Evolutionary conservation across 2,888 invertebrate species (phyloP), one percentile per base, ranked within the genome.

Genomic region (Drosophila algonquin): DNA sequence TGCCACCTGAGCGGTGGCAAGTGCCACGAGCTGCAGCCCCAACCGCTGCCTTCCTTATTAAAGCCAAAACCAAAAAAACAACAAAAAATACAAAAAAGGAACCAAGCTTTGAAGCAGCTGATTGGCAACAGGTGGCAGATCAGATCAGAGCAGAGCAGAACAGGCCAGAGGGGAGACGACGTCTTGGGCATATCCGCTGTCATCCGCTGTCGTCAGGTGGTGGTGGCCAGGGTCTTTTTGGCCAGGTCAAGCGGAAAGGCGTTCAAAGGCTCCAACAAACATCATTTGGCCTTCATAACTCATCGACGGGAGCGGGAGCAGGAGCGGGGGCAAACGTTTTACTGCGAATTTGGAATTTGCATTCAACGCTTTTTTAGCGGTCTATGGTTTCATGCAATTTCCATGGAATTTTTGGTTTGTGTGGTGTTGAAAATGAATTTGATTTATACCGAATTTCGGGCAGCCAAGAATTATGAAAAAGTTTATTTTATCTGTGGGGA

Each of bases 161-260:
- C 21, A 68, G 16, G 56, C 7, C 16, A 16, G 27, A 44, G 35
- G 27, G 48, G 35, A 30, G 64, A 18, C 56, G 51, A 59, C 44
- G 73, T 80, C 72, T 75, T 79, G 67, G 50, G 30, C 81, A 80
- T 81, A 79, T 81, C 83, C 81, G 83, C 73, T 77, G 56, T 52
- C 75, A 54, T 53, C 69, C 40, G 40, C 40, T 40, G 67, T 30
- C 53, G 70, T 59, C 71, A 67, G 73, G 73, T 63, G 73, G 50
- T 62, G 73, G 50, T 32, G 44, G 24, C 16, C 18, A 40, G 51
- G 45, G 63, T 16, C 50, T 40, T 46, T 46, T 63, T 54, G 57
- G 72, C 63, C 61, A 67, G 64, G 46, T 54, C 70, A 67, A 79
- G 73, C 77, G 75, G 65, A 84, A 83, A 77, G 71, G 71, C 64